Percentiles rank a stretch among this genome's conserved stretches.
phyloP scores from a whole-genome alignment of 2,113 vertebrate genomes.

The Harpagus bidentatus region DNA sequence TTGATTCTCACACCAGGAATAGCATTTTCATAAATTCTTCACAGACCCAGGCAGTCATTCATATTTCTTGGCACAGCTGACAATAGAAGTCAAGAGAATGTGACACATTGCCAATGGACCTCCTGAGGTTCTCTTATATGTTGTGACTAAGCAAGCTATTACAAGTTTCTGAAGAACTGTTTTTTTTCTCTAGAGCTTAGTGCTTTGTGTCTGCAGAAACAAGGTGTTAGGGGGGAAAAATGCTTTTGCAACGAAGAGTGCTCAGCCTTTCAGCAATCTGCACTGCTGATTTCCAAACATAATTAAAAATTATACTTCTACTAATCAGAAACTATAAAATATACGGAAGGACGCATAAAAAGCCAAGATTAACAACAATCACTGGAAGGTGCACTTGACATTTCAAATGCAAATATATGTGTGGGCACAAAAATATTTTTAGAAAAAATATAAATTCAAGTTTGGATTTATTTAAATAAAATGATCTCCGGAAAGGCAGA shows the following conservation, averaged over 20 bases:
- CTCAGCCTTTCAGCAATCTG: background rate
- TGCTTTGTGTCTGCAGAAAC: background rate
- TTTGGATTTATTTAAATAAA: slow-evolving; percentile 1
- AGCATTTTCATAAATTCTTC: slow-evolving; percentile 4
- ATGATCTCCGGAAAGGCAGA: background rate
- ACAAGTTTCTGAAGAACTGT: background rate
- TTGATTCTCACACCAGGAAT: background rate
- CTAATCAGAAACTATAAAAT: background rate
- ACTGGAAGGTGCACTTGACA: slow-evolving; percentile 9
- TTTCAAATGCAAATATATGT: slow-evolving; percentile 4
- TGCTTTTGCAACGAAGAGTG: background rate
- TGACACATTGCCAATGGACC: background rate
- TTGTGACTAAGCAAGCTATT: background rate
- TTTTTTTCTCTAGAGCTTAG: background rate
- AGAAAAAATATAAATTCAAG: background rate
- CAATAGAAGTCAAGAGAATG: background rate
- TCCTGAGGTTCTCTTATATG: background rate
- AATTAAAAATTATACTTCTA: background rate
- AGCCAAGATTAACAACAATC: background rate
- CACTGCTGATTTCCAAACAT: background rate
- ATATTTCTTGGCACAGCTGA: background rate
- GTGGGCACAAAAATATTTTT: background rate
- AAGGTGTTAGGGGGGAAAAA: background rate
- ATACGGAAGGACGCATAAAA: background rate
- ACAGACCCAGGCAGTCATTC: background rate